Evolutionary conservation across 1,140 invertebrate genomes (phyloP), one percentile per base, ranked within the genome.

Genomic region (Drosophila varians): DNA sequence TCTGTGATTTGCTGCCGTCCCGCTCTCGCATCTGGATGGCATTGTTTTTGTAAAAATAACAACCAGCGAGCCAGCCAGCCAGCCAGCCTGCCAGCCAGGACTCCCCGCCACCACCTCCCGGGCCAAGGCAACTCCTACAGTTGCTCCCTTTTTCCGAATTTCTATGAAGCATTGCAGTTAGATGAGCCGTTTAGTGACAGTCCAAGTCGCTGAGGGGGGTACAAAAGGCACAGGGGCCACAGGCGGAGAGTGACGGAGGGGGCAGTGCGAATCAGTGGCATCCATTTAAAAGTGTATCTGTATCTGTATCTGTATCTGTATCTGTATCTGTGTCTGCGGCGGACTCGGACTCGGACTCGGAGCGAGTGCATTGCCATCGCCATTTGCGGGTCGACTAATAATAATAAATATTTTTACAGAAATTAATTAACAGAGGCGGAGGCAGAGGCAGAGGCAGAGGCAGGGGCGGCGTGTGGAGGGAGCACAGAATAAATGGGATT

Each of bases 161-260:
- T 89, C 77, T 87, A 89, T 89, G 86, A 90, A 90, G 86, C 86
- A 89, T 89, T 87, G 77, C 87, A 87, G 76, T 82, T 89, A 89
- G 86, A 89, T 89, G 86, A 89, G 86, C 77, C 86, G 82, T 89
- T 86, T 86, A 86, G 80, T 86, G 80, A 84, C 79, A 84, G 79
- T 86, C 79, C 79, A 79, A 78, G 79, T 84, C 80, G 75, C 66
- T 71, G 60, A 53, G 53, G 53, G 68, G 53, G 36, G 52, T 21
- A 23, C 14, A n/a, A 16, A 21, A 26, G 36, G 45, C 9, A 12
- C 26, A 6, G 8, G 12, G n/a, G 51, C 25, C 40, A 23, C 11
- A 5, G 34, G 16, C 16, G 7, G 18, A n/a, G n/a, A n/a, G n/a
- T n/a, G n/a, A n/a, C n/a, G 5, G 14, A 55, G 4, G 36, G 18